Percentiles rank a stretch among this genome's conserved stretches.
phyloP scores from a whole-genome alignment of 2,888 invertebrate species.

The Heliconius ethilla region DNA sequence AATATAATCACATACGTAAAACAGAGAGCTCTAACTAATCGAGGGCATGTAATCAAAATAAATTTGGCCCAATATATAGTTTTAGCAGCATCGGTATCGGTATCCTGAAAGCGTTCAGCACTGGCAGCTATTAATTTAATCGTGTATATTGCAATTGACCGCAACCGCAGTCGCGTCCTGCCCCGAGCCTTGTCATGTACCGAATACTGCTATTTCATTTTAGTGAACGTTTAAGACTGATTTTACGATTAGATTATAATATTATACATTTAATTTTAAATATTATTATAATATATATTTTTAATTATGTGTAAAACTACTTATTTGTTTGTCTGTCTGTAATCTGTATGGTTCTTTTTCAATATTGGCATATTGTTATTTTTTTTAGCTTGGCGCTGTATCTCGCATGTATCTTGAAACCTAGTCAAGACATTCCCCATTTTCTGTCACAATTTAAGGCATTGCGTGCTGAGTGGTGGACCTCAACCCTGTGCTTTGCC shows the following conservation, averaged over 20 bases:
- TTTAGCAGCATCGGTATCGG: constrained; percentile 24
- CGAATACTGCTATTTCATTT: constrained; percentile 24
- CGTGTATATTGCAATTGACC: constrained; percentile 40
- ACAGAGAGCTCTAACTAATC: constrained; percentile 10
- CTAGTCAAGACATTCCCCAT: too few relatives aligned
- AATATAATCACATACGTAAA: background rate
- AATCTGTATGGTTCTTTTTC: background rate
- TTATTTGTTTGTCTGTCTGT: background rate
- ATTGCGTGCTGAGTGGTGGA: background rate
- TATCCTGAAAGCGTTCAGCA: constrained; percentile 34
- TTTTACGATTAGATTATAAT: background rate
- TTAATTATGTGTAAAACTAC: background rate
- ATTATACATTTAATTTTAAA: too few relatives aligned
- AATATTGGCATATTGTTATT: background rate
- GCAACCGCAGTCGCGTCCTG: constrained; percentile 38
- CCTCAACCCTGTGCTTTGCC: background rate
- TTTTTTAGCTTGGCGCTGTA: background rate
- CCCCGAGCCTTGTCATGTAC: constrained; percentile 29
- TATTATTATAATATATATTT: too few relatives aligned
- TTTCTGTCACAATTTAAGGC: too few relatives aligned
- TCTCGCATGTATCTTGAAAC: background rate
- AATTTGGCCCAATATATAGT: constrained; percentile 27
- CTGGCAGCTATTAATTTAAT: constrained; percentile 41
- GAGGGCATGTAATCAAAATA: constrained; percentile 15
- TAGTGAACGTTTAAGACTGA: constrained; percentile 25